Evolutionary conservation across 2,888 invertebrate genomes (phyloP).

Genomic region (Doris montereyensis): DNA sequence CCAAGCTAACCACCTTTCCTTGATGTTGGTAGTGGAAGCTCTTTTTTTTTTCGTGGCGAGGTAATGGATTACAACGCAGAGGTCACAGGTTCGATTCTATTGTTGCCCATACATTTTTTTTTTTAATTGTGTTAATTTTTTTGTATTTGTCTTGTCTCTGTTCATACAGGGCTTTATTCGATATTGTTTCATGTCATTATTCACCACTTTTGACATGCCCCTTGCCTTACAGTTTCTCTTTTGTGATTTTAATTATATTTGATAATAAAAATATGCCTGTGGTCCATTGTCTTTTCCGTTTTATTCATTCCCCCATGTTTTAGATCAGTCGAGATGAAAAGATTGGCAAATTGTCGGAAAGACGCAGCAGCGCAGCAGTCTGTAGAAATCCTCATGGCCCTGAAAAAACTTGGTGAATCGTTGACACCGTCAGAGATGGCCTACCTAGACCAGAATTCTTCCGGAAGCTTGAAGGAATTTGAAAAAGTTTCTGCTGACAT

Average conservation of each 20-base stretch:
- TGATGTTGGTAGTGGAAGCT: not conserved
- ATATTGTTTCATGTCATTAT: too few relatives aligned
- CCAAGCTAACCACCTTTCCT: too few relatives aligned
- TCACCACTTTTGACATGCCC: too few relatives aligned
- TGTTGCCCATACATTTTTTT: too few relatives aligned
- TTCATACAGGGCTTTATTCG: too few relatives aligned
- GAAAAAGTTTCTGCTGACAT: constrained; percentile 71
- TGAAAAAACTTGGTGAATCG: constrained; percentile 74
- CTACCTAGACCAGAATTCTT: constrained; percentile 72
- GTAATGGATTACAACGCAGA: not conserved
- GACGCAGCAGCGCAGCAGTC: constrained; percentile 76
- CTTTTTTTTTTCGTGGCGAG: not conserved
- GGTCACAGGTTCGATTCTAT: too few relatives aligned
- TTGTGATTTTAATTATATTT: too few relatives aligned
- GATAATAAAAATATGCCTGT: too few relatives aligned
- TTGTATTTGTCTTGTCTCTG: too few relatives aligned
- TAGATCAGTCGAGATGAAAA: constrained; percentile 77
- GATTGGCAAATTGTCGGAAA: constrained; percentile 76
- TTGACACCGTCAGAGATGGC: constrained; percentile 71
- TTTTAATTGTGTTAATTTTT: not conserved
- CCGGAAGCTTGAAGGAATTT: constrained; percentile 72
- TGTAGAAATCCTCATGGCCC: constrained; percentile 74
- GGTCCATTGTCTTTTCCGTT: too few relatives aligned
- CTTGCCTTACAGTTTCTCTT: too few relatives aligned
- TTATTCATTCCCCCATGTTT: too few relatives aligned